phyloP scores from a whole-genome alignment of 2,888 invertebrate species.

The Eupithecia inturbata region DNA sequence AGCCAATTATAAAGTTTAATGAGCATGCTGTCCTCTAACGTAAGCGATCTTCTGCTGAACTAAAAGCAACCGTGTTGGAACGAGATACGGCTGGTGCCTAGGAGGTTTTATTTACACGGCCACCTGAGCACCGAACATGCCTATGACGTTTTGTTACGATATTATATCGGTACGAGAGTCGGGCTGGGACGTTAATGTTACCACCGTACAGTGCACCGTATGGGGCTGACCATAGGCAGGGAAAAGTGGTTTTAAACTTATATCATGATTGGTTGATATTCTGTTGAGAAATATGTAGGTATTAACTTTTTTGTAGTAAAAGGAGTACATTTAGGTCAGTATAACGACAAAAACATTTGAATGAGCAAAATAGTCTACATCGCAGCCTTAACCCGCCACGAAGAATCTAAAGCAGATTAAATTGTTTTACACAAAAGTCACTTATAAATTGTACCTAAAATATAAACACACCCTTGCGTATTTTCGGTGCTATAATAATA shows the following conservation, averaged over 20 bases:
- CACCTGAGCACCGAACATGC: conserved; percentile 18
- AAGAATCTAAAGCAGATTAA: not conserved
- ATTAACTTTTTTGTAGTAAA: too few relatives aligned
- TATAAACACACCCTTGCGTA: not conserved
- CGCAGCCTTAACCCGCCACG: not conserved
- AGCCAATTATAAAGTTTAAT: conserved; percentile 67
- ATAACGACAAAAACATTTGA: not conserved
- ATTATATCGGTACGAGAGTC: conserved; percentile 8
- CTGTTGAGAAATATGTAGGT: too few relatives aligned
- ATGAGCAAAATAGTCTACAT: not conserved
- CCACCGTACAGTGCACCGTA: not conserved
- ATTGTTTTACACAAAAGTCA: not conserved
- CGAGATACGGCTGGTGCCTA: not conserved
- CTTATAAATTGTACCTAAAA: too few relatives aligned
- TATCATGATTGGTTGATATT: not conserved
- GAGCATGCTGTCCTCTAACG: conserved; percentile 41
- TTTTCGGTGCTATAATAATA: not conserved
- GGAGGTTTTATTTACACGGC: conserved; percentile 23
- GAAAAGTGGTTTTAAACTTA: not conserved
- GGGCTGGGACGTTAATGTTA: not conserved
- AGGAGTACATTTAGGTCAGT: too few relatives aligned
- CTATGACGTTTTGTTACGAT: conserved; percentile 8
- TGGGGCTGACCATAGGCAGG: not conserved
- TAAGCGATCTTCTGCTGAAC: conserved; percentile 8
- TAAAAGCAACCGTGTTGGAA: conserved; percentile 19